These are phyloP conservation scores for Aptenodytes forsteri DNA, from an alignment of 2,113 vertebrate genomes.

Conservation along the genomic window DNA sequence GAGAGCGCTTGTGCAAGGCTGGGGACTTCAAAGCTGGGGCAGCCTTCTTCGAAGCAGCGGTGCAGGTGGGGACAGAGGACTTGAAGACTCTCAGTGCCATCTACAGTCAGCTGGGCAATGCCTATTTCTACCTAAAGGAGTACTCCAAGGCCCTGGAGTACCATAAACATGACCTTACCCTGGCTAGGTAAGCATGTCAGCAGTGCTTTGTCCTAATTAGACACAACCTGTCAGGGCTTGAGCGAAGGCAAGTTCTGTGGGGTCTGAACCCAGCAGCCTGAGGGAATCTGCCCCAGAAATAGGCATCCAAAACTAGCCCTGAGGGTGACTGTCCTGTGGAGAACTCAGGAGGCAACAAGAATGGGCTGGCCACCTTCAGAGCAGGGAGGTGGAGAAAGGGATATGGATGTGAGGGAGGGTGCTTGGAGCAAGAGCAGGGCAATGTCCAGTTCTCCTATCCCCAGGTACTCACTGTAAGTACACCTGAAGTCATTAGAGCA, in stretches of 20 bases:
- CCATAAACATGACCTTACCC: slow-evolving; percentile 91
- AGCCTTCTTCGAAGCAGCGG: slow-evolving; percentile 92
- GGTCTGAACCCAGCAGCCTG: not conserved
- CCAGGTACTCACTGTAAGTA: not conserved
- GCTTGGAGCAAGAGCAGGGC: not conserved
- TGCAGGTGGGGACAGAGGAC: slow-evolving; percentile 96
- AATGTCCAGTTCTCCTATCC: not conserved
- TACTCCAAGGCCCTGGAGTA: slow-evolving; percentile 91
- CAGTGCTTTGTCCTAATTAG: rapidly evolving
- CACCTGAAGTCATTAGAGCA: not conserved
- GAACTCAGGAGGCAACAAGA: rapidly evolving
- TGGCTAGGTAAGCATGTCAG: slow-evolving; percentile 85
- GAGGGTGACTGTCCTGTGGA: not conserved
- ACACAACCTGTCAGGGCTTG: not conserved
- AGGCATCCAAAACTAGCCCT: not conserved
- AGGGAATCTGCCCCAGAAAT: not conserved
- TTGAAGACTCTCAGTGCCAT: slow-evolving; percentile 97
- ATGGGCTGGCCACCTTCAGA: not conserved
- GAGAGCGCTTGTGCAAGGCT: slow-evolving; percentile 92
- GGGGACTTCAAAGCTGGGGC: slow-evolving; percentile 93
- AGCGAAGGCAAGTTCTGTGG: not conserved
- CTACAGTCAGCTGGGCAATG: slow-evolving; percentile 98
- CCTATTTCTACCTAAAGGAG: slow-evolving; percentile 98
- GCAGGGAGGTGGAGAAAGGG: not conserved
- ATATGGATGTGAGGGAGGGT: not conserved